Evolutionary conservation across 1,140 invertebrate genomes (phyloP).

Genomic region (Trypoxylus dichotomus): DNA sequence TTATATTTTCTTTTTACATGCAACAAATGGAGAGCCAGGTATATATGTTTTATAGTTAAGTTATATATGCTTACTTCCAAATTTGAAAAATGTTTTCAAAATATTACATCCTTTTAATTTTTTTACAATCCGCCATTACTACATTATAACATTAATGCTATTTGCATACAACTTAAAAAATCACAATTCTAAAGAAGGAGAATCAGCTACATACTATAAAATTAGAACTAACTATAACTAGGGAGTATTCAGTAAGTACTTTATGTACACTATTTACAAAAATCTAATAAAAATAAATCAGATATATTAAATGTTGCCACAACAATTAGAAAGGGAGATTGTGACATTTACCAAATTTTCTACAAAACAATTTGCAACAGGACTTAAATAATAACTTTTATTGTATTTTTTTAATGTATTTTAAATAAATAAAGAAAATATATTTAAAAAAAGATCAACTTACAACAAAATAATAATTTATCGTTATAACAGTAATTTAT

Average conservation of each 20-base stretch:
- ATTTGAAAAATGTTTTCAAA: no score
- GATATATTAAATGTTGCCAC: neutral
- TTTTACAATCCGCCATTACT: neutral
- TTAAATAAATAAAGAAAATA: no score
- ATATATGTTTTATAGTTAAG: no score
- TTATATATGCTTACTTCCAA: no score
- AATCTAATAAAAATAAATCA: neutral
- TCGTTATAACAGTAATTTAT: no score
- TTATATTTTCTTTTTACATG: no score
- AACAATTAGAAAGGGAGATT: neutral
- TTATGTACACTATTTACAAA: constrained; percentile 23
- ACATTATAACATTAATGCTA: neutral
- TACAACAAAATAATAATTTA: no score
- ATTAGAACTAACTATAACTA: neutral
- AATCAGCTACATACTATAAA: neutral
- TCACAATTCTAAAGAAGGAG: neutral
- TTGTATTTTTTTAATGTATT: no score
- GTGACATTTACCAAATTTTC: neutral
- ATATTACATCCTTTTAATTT: neutral
- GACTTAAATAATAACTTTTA: no score
- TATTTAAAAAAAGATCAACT: no score
- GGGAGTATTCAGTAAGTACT: constrained; percentile 11
- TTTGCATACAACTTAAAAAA: neutral
- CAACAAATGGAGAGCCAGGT: no score
- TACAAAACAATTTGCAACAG: no score